Evolutionary conservation across 2,888 invertebrate species (phyloP), one percentile per base, ranked within the genome.

Genomic region (Zaprionus lineosus): DNA sequence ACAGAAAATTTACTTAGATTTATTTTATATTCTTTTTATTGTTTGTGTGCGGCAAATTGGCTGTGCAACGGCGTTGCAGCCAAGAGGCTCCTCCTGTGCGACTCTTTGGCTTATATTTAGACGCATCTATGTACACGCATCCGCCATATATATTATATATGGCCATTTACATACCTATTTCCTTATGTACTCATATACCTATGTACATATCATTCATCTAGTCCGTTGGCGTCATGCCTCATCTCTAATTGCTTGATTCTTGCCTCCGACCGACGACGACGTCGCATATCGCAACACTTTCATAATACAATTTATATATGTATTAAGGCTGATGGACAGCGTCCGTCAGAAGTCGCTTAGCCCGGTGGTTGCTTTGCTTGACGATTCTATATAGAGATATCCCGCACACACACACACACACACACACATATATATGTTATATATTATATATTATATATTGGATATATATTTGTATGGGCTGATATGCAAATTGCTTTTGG

Each of bases 401-500:
- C 5, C 14, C 31, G 3, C 3, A 21, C 8, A 24, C 8, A 24
- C n/a, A 24, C 24, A 3, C n/a, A 24, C n/a, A 24, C n/a, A 24
- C 7, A 24, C 24, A 3, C n/a, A 24, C n/a, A 24, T 39, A 21
- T 15, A 41, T 15, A 12, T 26, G 39, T 18, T 26, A 14, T 15
- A 33, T 40, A 41, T 33, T 3, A 50, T 28, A 48, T 55, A 34
- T 33, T 61, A 37, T 43, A 44, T 50, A 36, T 55, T n/a, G n/a
- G n/a, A n/a, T 50, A 40, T 53, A 15, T 31, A 50, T 21, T 31
- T 52, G 16, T 57, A 43, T 68, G 40, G 31, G 61, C 75, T 58
- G 64, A 62, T 70, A 18, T 26, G 64, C 57, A 77, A 73, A 81
- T 82, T 71, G 71, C 39, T 82, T 82, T 84, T 84, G 82, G 82